phyloP scores from a whole-genome alignment of 2,888 invertebrate species.

The Nemurella pictetii region DNA sequence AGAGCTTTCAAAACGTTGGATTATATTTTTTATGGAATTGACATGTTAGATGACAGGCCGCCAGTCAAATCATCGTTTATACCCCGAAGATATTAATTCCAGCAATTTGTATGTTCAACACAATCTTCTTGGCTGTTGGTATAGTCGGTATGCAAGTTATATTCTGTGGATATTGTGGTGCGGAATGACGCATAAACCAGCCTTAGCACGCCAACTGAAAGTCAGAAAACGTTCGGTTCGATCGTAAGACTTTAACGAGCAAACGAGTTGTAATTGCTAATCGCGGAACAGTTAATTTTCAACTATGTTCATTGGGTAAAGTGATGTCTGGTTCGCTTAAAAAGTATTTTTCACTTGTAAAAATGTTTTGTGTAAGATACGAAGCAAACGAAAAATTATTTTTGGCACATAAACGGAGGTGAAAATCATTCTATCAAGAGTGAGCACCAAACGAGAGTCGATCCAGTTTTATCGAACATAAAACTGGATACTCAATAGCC shows the following conservation, averaged over 20 bases:
- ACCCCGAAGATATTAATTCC: slow-evolving; percentile 9
- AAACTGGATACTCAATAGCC: too few relatives aligned
- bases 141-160: background rate
- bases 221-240: background rate
- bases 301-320: background rate
- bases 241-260: background rate
- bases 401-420: too few relatives aligned
- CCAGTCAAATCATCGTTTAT: slow-evolving; percentile 1
- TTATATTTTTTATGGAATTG: slow-evolving; percentile 22
- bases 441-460: too few relatives aligned
- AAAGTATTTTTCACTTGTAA: too few relatives aligned
- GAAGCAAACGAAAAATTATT: too few relatives aligned
- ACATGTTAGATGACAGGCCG: background rate
- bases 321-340: background rate
- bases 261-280: background rate
- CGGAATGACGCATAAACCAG: background rate
- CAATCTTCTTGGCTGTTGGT: background rate
- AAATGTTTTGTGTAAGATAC: too few relatives aligned
- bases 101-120: background rate
- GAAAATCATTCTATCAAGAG: too few relatives aligned
- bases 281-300: background rate
- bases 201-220: background rate
- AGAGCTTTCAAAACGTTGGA: slow-evolving; percentile 2
- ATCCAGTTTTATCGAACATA: too few relatives aligned
- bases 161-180: background rate